Base-by-base conservation (phyloP, 1,140 invertebrate species). In the Delia radicum region DNA sequence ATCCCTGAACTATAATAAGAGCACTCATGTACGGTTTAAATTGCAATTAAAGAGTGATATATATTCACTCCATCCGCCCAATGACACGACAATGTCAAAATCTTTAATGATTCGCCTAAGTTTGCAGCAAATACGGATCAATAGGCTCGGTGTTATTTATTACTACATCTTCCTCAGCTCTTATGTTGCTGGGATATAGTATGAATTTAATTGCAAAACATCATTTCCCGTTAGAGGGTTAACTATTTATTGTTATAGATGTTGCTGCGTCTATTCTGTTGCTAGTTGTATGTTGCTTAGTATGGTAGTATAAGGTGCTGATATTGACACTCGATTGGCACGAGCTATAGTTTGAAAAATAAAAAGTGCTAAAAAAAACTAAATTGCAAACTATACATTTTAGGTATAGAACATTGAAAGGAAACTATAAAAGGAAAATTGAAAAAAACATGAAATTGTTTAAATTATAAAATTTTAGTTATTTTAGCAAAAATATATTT, bases 251-350 rank as follows among this genome's bases (percentile, higher is more conserved):
- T n/a, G n/a, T n/a, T n/a, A n/a, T 42, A 42, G 37, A 15, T 42
- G 12, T 42, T 42, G 15, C 15, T 42, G 15, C 21, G 15, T 55
- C 10, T 4, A 1, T 55, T 2, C 8, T 55, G n/a, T 55, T 21
- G n/a, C 10, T 24, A n/a, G n/a, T 55, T 55, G 48, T 24, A n/a
- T 55, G 48, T 55, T 55, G 48, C 48, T 21, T 55, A 55, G 18
- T 69, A 69, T 69, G 65, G 65, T 21, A 69, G 31, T 69, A 69
- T 33, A 33, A 69, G 65, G 65, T 69, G 65, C 65, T 69, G 65
- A 69, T 69, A 69, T 69, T 69, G 65, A 69, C 65, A 69, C 65
- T 69, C 65, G 65, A 69, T 69, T 69, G 65, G 65, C 65, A 69
- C 65, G 65, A 69, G 65, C 65, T 31, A 69, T 69, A 37, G 48